Evolutionary conservation across 64 coral and sea anemone species (phyloP).

Genomic region (Pocillopora verrucosa): DNA sequence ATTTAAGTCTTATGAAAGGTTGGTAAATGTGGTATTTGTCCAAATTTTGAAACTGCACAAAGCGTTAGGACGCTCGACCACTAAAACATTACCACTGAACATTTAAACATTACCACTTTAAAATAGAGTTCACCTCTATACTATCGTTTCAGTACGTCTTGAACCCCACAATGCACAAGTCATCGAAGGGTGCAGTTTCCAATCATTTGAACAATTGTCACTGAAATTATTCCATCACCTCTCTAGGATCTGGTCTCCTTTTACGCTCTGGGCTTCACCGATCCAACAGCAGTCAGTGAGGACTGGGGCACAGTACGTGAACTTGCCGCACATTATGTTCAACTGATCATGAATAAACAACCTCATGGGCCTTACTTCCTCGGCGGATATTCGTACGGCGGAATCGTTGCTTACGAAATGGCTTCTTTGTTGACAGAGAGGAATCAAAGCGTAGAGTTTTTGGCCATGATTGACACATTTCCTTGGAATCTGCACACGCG

Average conservation of each 20-base stretch:
- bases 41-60: no score
- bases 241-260: slow-evolving; percentile 27
- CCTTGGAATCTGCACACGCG: not conserved
- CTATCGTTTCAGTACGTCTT: no score
- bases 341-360: slow-evolving; percentile 22
- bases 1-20: no score
- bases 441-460: slow-evolving; percentile 40
- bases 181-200: no score
- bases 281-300: slow-evolving; percentile 1
- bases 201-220: no score
- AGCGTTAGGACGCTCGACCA: no score
- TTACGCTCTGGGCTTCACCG: slow-evolving; percentile 46
- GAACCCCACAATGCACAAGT: no score
- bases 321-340: slow-evolving; percentile 31
- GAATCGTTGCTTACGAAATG: slow-evolving; percentile 55
- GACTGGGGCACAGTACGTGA: slow-evolving; percentile 52
- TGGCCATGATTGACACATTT: slow-evolving; percentile 68
- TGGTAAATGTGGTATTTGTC: no score
- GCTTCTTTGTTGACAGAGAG: slow-evolving; percentile 29
- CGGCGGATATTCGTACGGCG: slow-evolving; percentile 52
- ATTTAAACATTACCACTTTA: not conserved
- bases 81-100: not conserved
- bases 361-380: slow-evolving; percentile 49
- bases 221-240: not conserved
- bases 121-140: not conserved